phyloP scores from a whole-genome alignment of 2,888 invertebrate species.

The Acleris literana region DNA sequence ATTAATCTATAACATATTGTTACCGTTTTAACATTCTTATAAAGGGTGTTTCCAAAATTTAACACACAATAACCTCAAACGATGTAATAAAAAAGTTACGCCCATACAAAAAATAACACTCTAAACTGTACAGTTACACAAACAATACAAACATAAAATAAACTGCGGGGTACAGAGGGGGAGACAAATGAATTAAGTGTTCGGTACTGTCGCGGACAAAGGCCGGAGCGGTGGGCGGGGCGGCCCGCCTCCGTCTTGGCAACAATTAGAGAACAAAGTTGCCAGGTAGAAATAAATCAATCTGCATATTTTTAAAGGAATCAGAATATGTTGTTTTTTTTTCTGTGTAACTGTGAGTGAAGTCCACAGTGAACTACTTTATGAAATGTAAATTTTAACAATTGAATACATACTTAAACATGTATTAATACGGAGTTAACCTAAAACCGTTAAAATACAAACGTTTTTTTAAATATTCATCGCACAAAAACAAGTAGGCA shows the following conservation, averaged over 20 bases:
- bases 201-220: conserved; percentile 65
- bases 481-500: no score
- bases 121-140: conserved; percentile 60
- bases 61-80: conserved; percentile 18
- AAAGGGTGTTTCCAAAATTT: background rate
- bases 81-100: conserved; percentile 26
- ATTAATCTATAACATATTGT: no score
- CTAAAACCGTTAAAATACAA: no score
- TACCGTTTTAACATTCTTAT: no score
- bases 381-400: no score
- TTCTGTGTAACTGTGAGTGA: conserved; percentile 5
- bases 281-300: conserved; percentile 69
- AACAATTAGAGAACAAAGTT: conserved; percentile 70
- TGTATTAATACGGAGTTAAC: no score
- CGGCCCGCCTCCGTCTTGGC: conserved; percentile 70
- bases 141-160: conserved; percentile 75
- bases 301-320: conserved; percentile 56
- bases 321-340: conserved; percentile 16
- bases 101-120: conserved; percentile 29
- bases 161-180: conserved; percentile 62
- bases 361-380: no score
- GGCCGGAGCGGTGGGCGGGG: conserved; percentile 68
- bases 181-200: conserved; percentile 56
- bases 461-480: no score
- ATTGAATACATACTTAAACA: no score